Evolutionary conservation across 30 jellyfish, hydroid and myxozoan species (phyloP), one percentile per base, ranked within the genome.

Genomic region (Catostylus mosaicus): DNA sequence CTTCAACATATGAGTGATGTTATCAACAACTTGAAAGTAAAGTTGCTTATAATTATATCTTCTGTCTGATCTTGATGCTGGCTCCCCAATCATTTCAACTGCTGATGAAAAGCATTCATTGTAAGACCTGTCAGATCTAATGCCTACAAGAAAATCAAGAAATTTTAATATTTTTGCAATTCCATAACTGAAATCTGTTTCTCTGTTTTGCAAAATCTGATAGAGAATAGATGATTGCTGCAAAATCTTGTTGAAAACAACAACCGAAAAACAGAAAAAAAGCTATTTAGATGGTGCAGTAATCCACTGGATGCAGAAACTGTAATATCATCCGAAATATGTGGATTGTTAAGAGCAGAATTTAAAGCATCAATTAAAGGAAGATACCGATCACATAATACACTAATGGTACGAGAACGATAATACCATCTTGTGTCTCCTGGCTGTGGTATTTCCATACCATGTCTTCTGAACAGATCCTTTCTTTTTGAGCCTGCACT

Each of bases 301-400:
- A 83, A 72, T 1, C 86, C 91, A 57, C 68, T 71, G n/a, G 80
- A 88, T 56, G 70, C 82, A 23, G 35, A 0, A 1, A 83, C 7
- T 14, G 94, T 54, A 3, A 79, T 31, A 66, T 82, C 85, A 69
- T 65, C 86, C 85, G 65, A 82, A n/a, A 86, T 19, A 11, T 54
- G 76, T 30, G 92, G 86, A 18, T 68, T 45, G 2, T 69, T 86
- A 16, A 20, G 64, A 3, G 67, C 26, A 23, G 67, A 50, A 35
- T 82, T 86, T 16, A 66, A 29, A 31, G 46, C 86, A 11, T 38
- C 45, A 1, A 66, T 2, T 2, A 82, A 68, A 1, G 8, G 14
- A 4, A 40, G 30, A 29, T 82, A 82, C 65, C 34, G 67, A 12
- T 50, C 63, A 66, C 18, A 67, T n/a, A 82, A 3, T 22, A 47